Evolutionary conservation across 2,113 vertebrate species (phyloP).

Genomic region (Deroptyus accipitrinus): DNA sequence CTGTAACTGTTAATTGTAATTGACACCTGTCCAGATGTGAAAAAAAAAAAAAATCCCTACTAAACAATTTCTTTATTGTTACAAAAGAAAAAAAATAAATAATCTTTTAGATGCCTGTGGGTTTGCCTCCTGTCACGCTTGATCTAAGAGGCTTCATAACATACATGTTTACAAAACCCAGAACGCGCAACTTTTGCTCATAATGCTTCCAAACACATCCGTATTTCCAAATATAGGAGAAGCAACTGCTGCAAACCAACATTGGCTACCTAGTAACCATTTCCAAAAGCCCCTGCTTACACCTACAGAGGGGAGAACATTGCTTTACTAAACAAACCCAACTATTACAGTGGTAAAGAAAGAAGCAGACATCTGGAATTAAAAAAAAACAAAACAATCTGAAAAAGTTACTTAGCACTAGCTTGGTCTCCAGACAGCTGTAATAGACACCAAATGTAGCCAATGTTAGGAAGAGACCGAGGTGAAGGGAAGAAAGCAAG

Average conservation of each 20-base stretch:
- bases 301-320: not conserved
- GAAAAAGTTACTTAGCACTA: not conserved
- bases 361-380: not conserved
- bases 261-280: not conserved
- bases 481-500: not conserved
- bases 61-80: not conserved
- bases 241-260: not conserved
- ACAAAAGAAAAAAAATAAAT: not conserved
- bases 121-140: not conserved
- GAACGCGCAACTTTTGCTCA: not conserved
- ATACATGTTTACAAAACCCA: not conserved
- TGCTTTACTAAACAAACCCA: not conserved
- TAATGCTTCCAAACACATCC: not conserved
- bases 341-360: not conserved
- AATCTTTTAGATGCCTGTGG: not conserved
- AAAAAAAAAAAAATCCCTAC: not conserved
- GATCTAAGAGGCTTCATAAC: not conserved
- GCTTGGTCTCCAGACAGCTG: not conserved
- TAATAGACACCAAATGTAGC: not conserved
- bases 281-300: not conserved
- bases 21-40: not conserved
- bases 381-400: not conserved
- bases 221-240: not conserved
- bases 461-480: not conserved
- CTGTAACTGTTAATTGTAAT: not conserved